Evolutionary conservation across 2,797 vertebrate genomes (phyloP).

Genomic region (Eleutherodactylus coqui): DNA sequence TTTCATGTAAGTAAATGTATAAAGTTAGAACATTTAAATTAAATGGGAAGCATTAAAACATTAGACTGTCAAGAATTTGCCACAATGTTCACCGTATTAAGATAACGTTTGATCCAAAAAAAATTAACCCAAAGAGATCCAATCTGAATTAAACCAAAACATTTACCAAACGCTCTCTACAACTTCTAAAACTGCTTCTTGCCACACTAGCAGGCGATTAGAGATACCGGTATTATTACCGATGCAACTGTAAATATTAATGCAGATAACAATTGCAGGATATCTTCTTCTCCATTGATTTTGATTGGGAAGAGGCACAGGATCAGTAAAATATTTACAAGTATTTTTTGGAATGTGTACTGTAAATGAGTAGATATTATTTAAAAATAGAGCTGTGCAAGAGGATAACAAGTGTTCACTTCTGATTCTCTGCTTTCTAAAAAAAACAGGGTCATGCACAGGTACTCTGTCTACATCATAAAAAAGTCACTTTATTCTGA

Average conservation of each 20-base stretch:
- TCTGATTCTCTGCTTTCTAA: not conserved
- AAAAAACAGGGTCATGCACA: constrained; percentile 13
- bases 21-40: constrained; percentile 74
- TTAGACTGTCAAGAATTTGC: constrained; percentile 71
- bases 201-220: constrained; percentile 2
- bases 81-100: constrained; percentile 71
- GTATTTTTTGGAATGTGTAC: not conserved
- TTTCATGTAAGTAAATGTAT: constrained; percentile 86
- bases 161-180: not conserved
- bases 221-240: constrained; percentile 66
- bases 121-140: constrained; percentile 55
- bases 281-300: not conserved
- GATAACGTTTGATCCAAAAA: constrained; percentile 65
- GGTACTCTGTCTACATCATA: not conserved
- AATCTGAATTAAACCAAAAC: constrained; percentile 67
- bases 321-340: not conserved
- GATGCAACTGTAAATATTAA: not conserved
- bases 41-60: constrained; percentile 64
- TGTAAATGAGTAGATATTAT: not conserved
- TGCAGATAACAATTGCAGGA: constrained; percentile 17
- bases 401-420: not conserved
- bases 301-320: not conserved
- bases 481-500: constrained; percentile 7
- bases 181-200: constrained; percentile 23
- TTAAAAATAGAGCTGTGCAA: not conserved